These are phyloP conservation scores for Limnephilus auricula DNA, from an alignment of 2,888 invertebrate species.

Conservation along the genomic window DNA sequence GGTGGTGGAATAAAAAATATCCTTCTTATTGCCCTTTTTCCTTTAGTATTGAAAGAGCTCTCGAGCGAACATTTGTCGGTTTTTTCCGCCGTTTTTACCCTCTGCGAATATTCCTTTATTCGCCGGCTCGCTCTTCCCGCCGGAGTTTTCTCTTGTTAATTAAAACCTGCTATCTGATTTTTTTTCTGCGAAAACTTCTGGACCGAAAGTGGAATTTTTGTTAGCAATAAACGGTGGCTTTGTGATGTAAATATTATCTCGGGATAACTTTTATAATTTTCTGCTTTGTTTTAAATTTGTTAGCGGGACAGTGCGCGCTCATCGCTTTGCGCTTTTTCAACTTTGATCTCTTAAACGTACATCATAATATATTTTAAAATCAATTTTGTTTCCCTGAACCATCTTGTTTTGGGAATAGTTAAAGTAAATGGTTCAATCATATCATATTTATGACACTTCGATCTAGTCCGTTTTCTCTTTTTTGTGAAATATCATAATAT, in stretches of 20 bases:
- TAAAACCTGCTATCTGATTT: constrained; percentile 60
- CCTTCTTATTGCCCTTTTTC: constrained; percentile 45
- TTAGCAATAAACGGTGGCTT: constrained; percentile 66
- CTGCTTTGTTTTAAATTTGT: constrained; percentile 64
- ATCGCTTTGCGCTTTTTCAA: constrained; percentile 35
- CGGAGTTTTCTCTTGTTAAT: constrained; percentile 58
- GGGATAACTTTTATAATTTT: constrained; percentile 65
- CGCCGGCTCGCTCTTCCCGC: constrained; percentile 20
- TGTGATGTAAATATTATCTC: constrained; percentile 66
- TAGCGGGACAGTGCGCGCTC: constrained; percentile 48
- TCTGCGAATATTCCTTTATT: constrained; percentile 58
- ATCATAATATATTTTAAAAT: constrained; percentile 14
- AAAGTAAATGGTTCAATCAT: neutral
- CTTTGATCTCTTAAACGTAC: constrained; percentile 50
- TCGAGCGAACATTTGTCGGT: constrained; percentile 44
- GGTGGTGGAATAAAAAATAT: constrained; percentile 42
- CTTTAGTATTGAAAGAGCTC: constrained; percentile 49
- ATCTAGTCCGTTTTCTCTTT: neutral
- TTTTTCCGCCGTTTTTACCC: constrained; percentile 54
- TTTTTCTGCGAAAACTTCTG: constrained; percentile 52
- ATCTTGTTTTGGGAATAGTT: neutral
- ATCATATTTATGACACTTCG: neutral
- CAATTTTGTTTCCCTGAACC: constrained; percentile 22
- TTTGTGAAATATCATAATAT: neutral
- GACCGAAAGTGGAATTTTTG: constrained; percentile 58